Base-by-base conservation (phyloP, 2,797 vertebrate genomes). In the Galagoides demidoff region DNA sequence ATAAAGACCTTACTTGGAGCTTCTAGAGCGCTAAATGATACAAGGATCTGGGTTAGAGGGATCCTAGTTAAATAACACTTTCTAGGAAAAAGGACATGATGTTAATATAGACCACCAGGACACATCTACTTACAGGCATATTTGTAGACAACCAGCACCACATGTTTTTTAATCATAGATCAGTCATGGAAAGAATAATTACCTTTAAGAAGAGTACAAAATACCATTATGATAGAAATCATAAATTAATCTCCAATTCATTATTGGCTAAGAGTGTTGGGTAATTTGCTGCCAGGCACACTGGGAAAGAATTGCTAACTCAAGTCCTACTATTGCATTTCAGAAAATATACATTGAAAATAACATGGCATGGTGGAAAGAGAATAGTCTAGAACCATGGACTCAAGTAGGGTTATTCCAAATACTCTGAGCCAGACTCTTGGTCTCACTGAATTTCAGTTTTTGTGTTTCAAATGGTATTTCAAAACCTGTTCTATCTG, bases 261-360 rank as follows among this genome's bases (percentile, higher is more conserved):
- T 96, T 93, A 73, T 76, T 97, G 76, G 73, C 64, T 95, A 96
- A 97, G 52, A 34, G 13, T 89, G 25, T 31, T 92, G 22, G 85
- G 37, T 71, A 96, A 90, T 94, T 94, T 97, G 66, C n/a, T 71
- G 85, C 49, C 81, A 96, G 64, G 20, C 71, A 1, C 9, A 88
- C 63, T 77, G 52, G 45, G 34, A 29, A 96, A 94, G 29, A 95
- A 93, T 88, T 85, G 76, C 29, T 90, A 89, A 88, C 34, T 39
- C 1, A 55, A 89, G 59, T 31, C n/a, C 19, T 76, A 57, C 25
- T 79, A 79, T 22, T 63, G 84, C 43, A 55, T 61, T 76, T 95
- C 45, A 95, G 86, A 79, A 94, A 97, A 82, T 3, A 55, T 13
- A 76, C n/a, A 20, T 27, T 71, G 43, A 85, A 87, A 64, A 84